These are phyloP conservation scores for Drosophila azteca DNA, from an alignment of 1,140 invertebrate genomes.

Conservation along the genomic window DNA sequence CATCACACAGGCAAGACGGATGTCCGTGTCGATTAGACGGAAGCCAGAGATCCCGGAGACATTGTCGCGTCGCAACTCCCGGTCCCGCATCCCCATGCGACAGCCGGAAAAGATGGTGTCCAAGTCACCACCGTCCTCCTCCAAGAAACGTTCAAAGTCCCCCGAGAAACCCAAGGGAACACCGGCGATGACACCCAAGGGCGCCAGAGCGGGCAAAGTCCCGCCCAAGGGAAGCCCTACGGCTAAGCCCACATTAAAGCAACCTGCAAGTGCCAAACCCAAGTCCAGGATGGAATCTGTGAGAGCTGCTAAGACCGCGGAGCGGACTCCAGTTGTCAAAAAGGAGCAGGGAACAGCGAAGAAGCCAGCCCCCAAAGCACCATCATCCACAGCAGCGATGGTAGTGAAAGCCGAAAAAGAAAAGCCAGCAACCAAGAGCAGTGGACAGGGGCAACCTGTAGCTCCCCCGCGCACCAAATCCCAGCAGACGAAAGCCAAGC, in stretches of 20 bases:
- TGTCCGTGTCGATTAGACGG: conserved; percentile 20
- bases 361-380: conserved; percentile 1
- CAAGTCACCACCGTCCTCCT: conserved; percentile 30
- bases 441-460: conserved; percentile 20
- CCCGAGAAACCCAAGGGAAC: conserved; percentile 22
- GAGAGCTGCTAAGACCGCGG: conserved; percentile 6
- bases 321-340: conserved; percentile 2
- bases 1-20: conserved; percentile 5
- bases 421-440: conserved; percentile 42
- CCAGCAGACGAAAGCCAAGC: conserved; percentile 32
- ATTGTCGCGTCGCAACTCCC: conserved; percentile 51
- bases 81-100: conserved; percentile 70
- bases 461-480: conserved; percentile 16
- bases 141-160: conserved; percentile 53
- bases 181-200: conserved; percentile 17
- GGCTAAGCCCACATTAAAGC: conserved; percentile 42
- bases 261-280: conserved; percentile 81
- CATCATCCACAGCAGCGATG: neutral
- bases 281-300: conserved; percentile 29
- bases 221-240: conserved; percentile 35
- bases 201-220: conserved; percentile 16
- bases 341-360: conserved; percentile 3
- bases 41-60: conserved; percentile 17
- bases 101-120: conserved; percentile 13
- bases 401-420: conserved; percentile 15